Evolutionary conservation across 1,140 invertebrate species (phyloP), one percentile per base, ranked within the genome.

Genomic region (Nilaparvata lugens): DNA sequence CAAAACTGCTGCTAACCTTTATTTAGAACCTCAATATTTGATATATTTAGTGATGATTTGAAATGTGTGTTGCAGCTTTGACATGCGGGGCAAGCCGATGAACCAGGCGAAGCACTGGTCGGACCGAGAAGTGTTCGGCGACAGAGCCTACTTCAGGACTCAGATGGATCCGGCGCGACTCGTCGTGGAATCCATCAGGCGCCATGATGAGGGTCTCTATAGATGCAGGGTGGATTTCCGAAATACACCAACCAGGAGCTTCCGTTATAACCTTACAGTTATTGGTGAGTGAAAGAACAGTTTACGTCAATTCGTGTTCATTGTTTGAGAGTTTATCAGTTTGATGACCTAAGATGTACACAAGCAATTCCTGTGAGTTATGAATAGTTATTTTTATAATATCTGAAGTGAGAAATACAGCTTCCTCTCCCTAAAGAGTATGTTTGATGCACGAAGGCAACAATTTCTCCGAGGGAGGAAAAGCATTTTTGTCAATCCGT

Each of bases 241-340:
- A 58, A 90, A 89, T 70, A 87, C 88, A 42, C 88, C 92, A 73
- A 92, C 91, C 16, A 82, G 88, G 68, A 92, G 88, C 72, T 88
- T 89, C 69, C 82, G 86, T 68, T 91, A 93, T 75, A 91, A 91
- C 75, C 82, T 94, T 64, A 89, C 87, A 60, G 87, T 94, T 66
- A 88, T 93, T 70, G 88, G 91, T 93, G 74, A 88, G 87, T 81
- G 14, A n/a, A n/a, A n/a, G n/a, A n/a, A n/a, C n/a, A n/a, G n/a
- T n/a, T n/a, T 52, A 6, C 14, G 18, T 19, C n/a, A n/a, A n/a
- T n/a, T n/a, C n/a, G n/a, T n/a, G n/a, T n/a, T n/a, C n/a, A n/a
- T n/a, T n/a, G 11, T n/a, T 11, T 25, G 23, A 19, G 48, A 35
- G 45, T 43, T 21, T 62, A n/a, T n/a, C n/a, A n/a, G n/a, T n/a